Percentiles rank a stretch among this genome's conserved stretches.
Evolutionary conservation across 2,113 vertebrate species (phyloP).

Genomic region (Octodon degus): DNA sequence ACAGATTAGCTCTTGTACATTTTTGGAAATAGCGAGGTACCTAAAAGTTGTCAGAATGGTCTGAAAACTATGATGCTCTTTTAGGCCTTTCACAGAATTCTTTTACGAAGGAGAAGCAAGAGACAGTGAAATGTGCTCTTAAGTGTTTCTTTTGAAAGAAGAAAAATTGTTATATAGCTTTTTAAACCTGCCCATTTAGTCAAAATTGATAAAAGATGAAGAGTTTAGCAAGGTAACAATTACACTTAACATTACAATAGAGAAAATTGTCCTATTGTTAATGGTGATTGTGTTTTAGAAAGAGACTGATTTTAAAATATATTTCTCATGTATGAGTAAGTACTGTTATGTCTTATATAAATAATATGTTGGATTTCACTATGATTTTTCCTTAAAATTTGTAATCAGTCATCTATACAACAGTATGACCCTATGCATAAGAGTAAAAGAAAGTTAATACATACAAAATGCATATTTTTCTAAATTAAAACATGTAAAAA

Average conservation of each 20-base stretch:
- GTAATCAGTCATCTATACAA: conserved; percentile 19
- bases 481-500: conserved; percentile 68
- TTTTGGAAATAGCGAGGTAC: neutral
- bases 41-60: neutral
- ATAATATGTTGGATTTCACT: neutral
- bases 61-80: neutral
- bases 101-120: neutral
- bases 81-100: neutral
- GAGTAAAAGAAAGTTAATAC: conserved; percentile 69
- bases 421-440: neutral
- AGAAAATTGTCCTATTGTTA: conserved; percentile 11
- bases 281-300: conserved; percentile 23
- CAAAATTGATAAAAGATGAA: conserved; percentile 29
- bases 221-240: conserved; percentile 37
- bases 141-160: conserved; percentile 15
- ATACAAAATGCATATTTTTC: conserved; percentile 72
- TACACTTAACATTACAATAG: neutral
- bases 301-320: conserved; percentile 27
- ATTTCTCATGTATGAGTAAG: neutral
- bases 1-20: neutral
- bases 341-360: conserved; percentile 44
- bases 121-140: neutral
- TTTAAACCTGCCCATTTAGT: neutral
- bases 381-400: conserved; percentile 10
- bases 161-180: neutral